These are phyloP conservation scores for Trialeurodes vaporariorum DNA, from an alignment of 1,140 invertebrate genomes.

Conservation along the genomic window DNA sequence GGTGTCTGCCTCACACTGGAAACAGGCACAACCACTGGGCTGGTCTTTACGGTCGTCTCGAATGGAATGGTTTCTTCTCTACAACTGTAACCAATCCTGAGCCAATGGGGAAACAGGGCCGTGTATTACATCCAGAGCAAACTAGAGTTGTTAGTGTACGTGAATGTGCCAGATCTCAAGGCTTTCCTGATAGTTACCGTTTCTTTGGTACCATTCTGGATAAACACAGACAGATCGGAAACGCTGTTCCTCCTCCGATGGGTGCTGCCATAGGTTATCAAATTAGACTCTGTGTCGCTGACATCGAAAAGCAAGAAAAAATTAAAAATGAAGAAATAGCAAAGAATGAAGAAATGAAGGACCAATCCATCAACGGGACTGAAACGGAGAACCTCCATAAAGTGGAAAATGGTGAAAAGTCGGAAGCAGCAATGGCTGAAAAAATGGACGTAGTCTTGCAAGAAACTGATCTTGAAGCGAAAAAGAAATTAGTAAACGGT, in stretches of 20 bases:
- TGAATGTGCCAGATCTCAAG: slow-evolving; percentile 78
- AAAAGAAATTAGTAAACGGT: too few species aligned
- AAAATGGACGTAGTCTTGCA: too few species aligned
- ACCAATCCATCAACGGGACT: too few species aligned
- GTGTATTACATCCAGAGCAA: slow-evolving; percentile 72
- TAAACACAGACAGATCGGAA: slow-evolving; percentile 66
- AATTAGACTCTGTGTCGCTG: slow-evolving; percentile 41
- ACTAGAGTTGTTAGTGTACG: slow-evolving; percentile 69
- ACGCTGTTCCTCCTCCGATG: slow-evolving; percentile 76
- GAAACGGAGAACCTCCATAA: too few species aligned
- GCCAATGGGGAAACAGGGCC: slow-evolving; percentile 79
- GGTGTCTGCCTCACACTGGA: slow-evolving; percentile 80
- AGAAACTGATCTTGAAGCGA: too few species aligned
- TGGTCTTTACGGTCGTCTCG: slow-evolving; percentile 54
- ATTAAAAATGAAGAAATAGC: neutral
- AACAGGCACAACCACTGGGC: slow-evolving; percentile 81
- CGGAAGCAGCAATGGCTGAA: too few species aligned
- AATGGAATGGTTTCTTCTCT: slow-evolving; percentile 75
- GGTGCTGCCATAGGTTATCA: slow-evolving; percentile 62
- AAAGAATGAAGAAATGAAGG: too few species aligned
- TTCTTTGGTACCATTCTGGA: slow-evolving; percentile 66
- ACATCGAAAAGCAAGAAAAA: neutral
- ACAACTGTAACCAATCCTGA: slow-evolving; percentile 84
- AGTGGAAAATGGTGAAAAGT: too few species aligned
- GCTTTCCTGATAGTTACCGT: slow-evolving; percentile 65